phyloP scores from a whole-genome alignment of 2,888 invertebrate species.

The Megalurothrips usitatus region DNA sequence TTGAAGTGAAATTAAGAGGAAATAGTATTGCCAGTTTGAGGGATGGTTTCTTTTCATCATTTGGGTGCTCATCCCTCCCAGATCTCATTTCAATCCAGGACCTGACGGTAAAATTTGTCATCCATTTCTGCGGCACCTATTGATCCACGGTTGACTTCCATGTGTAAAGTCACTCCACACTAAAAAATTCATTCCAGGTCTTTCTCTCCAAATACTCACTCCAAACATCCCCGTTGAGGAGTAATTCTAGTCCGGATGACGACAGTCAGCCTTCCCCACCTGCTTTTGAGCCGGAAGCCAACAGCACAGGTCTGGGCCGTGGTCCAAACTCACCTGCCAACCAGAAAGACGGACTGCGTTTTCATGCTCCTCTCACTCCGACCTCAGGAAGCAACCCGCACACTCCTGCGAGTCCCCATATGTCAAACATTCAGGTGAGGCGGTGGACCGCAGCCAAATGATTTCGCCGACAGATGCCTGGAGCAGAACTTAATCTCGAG shows the following conservation, averaged over 20 bases:
- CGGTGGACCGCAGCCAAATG: neutral
- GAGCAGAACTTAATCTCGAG: no score
- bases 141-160: no score
- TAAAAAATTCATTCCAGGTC: slow-evolving; percentile 50
- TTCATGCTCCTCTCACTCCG: slow-evolving; percentile 82
- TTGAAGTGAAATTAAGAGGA: slow-evolving; percentile 81
- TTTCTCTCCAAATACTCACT: slow-evolving; percentile 92
- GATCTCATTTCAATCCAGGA: slow-evolving; percentile 90
- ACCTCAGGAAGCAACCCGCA: slow-evolving; percentile 75
- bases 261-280: slow-evolving; percentile 95
- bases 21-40: slow-evolving; percentile 82
- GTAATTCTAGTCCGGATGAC: slow-evolving; percentile 86
- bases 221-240: slow-evolving; percentile 61
- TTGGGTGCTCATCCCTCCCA: slow-evolving; percentile 84
- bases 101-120: slow-evolving; percentile 56
- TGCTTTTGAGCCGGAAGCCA: slow-evolving; percentile 61
- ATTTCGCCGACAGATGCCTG: no score
- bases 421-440: neutral
- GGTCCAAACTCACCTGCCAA: slow-evolving; percentile 62
- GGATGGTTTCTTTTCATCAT: slow-evolving; percentile 90
- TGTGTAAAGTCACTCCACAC: neutral
- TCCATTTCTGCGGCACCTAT: no score
- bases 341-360: slow-evolving; percentile 63
- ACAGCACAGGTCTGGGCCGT: slow-evolving; percentile 42
- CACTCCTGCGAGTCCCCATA: slow-evolving; percentile 71